Conservation (phyloP, 2,113 vertebrate species). For the Hydrolagus affinis region DNA sequence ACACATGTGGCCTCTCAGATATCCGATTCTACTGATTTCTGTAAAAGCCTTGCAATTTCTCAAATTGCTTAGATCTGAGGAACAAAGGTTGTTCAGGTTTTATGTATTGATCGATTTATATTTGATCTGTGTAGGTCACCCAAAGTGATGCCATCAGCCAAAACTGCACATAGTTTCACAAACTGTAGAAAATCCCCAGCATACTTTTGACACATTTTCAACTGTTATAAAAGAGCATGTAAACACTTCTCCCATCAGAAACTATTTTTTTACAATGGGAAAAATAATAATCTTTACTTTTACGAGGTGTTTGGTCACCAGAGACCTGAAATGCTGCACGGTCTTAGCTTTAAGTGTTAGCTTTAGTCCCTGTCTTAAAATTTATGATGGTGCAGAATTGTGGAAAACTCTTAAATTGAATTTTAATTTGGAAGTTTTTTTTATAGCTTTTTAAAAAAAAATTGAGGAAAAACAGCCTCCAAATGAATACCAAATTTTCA, state of each 20-base stretch:
- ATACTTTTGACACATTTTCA: slow-evolving; percentile 16
- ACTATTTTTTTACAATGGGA: neutral
- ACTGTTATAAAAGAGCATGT: slow-evolving; percentile 16
- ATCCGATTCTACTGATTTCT: neutral
- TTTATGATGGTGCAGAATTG: no score
- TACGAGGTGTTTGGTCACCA: neutral
- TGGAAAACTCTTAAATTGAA: no score
- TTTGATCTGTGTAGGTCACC: no score
- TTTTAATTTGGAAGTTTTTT: no score
- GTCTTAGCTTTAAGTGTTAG: no score
- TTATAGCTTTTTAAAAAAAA: no score
- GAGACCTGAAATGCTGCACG: neutral
- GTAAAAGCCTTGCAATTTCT: neutral
- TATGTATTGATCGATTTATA: slow-evolving; percentile 7
- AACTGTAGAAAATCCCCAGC: neutral
- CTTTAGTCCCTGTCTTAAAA: no score
- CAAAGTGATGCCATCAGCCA: neutral
- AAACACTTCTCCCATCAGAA: neutral
- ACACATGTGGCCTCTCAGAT: neutral
- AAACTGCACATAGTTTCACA: slow-evolving; percentile 2
- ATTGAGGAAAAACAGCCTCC: no score
- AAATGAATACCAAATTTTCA: no score
- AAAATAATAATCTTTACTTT: slow-evolving; percentile 14
- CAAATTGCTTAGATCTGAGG: neutral
- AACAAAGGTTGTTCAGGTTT: neutral